Evolutionary conservation across 2,113 vertebrate species (phyloP), one percentile per base, ranked within the genome.

Genomic region (Ascaphus truei): DNA sequence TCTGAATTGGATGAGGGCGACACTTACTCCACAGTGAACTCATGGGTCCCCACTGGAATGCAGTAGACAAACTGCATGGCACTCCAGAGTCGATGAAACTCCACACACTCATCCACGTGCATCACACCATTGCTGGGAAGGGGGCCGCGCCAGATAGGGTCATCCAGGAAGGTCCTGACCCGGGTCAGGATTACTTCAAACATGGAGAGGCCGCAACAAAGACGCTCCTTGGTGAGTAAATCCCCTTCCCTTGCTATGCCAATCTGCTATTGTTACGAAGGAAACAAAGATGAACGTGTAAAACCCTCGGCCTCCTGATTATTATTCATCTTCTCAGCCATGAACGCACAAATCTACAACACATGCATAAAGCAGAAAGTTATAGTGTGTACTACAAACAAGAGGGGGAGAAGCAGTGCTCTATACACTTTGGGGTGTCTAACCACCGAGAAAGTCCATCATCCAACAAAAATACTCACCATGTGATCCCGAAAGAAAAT

Each of bases 41-140:
- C 93, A 0, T 95, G 91, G 0, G 92, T 86, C 31, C 93, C 93
- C 68, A 95, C 93, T 0, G 93, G 93, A 79, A 95, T 95, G 81
- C 93, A 95, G 81, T 95, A 95, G 9, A 95, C 93, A 1, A 95
- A 95, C 77, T 95, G 93, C 93, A 95, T 95, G 1, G 93, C 93
- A 0, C 93, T 94, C 93, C 93, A 94, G 7, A 95, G 88, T 9
- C 93, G 79, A 66, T 95, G 93, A 68, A 95, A 94, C 61, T 95
- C 93, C 64, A 93, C 93, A 0, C 93, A 95, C 73, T 95, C 93
- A 0, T 95, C 93, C 80, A 95, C 93, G 0, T 95, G 93, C 93
- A 94, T 94, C 76, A 95, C 93, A 0, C 93, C 93, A 0, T 95
- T 95, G 84, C 89, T 93, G 59, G 93, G 93, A 58, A 94, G 88